Evolutionary conservation across 2,113 vertebrate genomes (phyloP).

Genomic region (Antennarius striatus): DNA sequence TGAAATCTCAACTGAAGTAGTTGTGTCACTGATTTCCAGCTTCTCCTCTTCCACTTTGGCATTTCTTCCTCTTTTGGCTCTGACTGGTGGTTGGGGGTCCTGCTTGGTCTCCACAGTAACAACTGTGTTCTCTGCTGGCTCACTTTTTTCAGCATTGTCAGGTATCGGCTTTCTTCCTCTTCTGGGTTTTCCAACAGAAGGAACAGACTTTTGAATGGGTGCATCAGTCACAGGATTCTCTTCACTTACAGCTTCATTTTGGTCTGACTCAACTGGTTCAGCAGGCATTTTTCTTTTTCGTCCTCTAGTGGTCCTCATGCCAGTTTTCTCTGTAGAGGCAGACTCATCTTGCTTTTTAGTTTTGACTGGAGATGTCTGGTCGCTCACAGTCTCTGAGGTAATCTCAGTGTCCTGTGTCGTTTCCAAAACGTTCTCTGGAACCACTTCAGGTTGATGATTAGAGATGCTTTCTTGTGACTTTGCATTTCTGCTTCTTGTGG

Average conservation of each 20-base stretch:
- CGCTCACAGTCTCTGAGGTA: conserved; percentile 4
- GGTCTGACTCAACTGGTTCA: conserved; percentile 13
- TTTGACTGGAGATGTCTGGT: neutral
- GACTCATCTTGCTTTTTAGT: neutral
- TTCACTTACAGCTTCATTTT: neutral
- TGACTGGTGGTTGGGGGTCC: conserved; percentile 29
- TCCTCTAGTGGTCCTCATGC: conserved; percentile 46
- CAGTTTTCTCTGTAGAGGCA: conserved; percentile 16
- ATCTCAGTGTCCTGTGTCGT: neutral
- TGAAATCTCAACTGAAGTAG: neutral
- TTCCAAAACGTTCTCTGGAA: conserved; percentile 13
- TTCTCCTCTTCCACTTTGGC: conserved; percentile 35
- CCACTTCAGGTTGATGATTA: conserved; percentile 11
- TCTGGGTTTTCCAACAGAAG: conserved; percentile 26
- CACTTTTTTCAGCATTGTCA: conserved; percentile 18
- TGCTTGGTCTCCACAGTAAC: conserved; percentile 17
- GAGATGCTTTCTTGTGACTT: conserved; percentile 24
- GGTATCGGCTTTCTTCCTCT: conserved; percentile 49
- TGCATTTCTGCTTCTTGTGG: conserved; percentile 49
- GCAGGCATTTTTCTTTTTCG: conserved; percentile 45
- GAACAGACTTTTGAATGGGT: conserved; percentile 3
- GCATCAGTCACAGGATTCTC: neutral
- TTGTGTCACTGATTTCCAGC: neutral
- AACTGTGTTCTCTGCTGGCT: neutral
- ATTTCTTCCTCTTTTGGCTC: conserved; percentile 52